Evolutionary conservation across 2,113 vertebrate species (phyloP).

Genomic region (Peromyscus californicus): DNA sequence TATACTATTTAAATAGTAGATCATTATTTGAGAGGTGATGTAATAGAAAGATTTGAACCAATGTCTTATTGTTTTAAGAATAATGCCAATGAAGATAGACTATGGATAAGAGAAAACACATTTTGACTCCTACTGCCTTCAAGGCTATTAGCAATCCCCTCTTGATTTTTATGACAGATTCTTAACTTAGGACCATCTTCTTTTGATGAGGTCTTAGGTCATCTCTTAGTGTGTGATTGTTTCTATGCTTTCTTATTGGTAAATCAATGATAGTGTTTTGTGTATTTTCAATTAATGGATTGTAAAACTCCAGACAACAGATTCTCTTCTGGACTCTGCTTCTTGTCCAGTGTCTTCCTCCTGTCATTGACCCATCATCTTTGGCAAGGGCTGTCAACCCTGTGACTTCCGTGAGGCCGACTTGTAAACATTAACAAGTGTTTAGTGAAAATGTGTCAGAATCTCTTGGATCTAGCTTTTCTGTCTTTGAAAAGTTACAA

Average conservation of each 20-base stretch:
- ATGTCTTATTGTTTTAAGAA: background rate
- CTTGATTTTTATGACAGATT: background rate
- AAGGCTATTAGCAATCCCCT: no score
- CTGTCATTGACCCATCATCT: accelerated
- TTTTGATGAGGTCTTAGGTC: background rate
- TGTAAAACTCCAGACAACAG: background rate
- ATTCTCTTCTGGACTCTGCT: background rate
- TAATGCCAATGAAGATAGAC: background rate
- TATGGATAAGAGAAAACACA: background rate
- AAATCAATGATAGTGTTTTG: background rate
- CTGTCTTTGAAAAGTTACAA: background rate
- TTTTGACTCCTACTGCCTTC: background rate
- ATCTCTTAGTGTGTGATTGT: background rate
- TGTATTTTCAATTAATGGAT: background rate
- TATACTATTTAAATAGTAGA: background rate
- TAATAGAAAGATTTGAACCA: background rate
- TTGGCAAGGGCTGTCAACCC: no score
- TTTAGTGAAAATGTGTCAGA: background rate
- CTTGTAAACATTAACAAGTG: background rate
- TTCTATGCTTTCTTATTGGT: background rate
- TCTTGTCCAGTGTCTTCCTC: background rate
- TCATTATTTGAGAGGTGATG: background rate
- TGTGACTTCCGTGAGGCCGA: accelerated
- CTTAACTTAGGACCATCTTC: background rate
- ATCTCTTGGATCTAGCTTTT: background rate